phyloP scores from a whole-genome alignment of 2,797 vertebrate species.

The Epinephelus awoara region DNA sequence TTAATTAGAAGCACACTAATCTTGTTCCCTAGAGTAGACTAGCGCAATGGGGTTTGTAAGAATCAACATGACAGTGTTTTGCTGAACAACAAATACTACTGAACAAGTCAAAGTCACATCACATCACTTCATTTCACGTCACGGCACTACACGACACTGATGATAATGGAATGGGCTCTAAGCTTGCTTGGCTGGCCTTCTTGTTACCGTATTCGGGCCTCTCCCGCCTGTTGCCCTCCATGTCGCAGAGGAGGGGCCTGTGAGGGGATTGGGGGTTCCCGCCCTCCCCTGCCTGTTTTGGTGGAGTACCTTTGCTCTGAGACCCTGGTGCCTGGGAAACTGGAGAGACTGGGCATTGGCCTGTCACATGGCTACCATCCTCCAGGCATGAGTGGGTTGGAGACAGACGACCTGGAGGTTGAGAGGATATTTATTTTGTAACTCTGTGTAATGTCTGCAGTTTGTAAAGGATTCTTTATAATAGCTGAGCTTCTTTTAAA shows the following conservation, averaged over 20 bases:
- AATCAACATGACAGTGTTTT: slow-evolving; percentile 26
- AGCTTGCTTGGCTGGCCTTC: slow-evolving; percentile 68
- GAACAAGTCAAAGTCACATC: slow-evolving; percentile 40
- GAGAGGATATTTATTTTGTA: slow-evolving; percentile 25
- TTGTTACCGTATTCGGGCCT: slow-evolving; percentile 88
- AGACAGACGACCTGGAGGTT: slow-evolving; percentile 84
- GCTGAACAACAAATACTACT: slow-evolving; percentile 38
- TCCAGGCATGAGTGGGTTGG: slow-evolving; percentile 90
- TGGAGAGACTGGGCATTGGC: slow-evolving; percentile 81
- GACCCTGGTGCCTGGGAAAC: slow-evolving; percentile 78
- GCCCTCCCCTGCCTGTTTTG: slow-evolving; percentile 83
- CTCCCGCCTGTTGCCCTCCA: slow-evolving; percentile 91
- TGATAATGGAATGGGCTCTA: slow-evolving; percentile 71
- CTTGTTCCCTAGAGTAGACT: neutral
- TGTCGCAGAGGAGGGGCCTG: slow-evolving; percentile 88
- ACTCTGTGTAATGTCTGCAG: neutral
- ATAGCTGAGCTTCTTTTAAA: slow-evolving; percentile 4
- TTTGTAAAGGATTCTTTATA: neutral
- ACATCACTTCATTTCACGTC: slow-evolving; percentile 47
- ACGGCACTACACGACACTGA: slow-evolving; percentile 60
- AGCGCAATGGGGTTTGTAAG: neutral
- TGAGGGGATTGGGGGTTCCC: slow-evolving; percentile 85
- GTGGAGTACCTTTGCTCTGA: slow-evolving; percentile 86
- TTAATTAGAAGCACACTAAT: neutral
- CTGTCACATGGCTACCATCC: slow-evolving; percentile 86